A percentile compares a stretch with the other conserved stretches of the same genome.
Conservation (phyloP, 2,888 invertebrate genomes). For the Leucophenga montana region DNA sequence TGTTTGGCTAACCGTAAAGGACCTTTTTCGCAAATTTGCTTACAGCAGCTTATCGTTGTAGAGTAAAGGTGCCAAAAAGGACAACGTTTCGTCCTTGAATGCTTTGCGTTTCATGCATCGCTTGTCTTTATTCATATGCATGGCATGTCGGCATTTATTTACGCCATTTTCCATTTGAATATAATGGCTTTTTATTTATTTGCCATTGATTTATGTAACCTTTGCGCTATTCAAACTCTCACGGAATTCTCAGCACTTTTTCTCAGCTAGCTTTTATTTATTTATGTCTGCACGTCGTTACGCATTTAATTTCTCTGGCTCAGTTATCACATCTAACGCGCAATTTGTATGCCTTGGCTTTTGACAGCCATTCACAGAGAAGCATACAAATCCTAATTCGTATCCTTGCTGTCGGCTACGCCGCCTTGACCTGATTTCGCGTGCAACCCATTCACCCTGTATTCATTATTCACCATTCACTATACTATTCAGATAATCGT, state of each 20-base stretch:
- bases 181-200: slow-evolving; percentile 8
- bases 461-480: no score
- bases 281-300: slow-evolving; percentile 41
- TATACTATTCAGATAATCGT: no score
- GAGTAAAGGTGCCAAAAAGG: background rate
- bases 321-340: background rate
- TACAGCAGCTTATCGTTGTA: slow-evolving; percentile 49
- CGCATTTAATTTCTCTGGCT: slow-evolving; percentile 62
- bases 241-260: no score
- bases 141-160: slow-evolving; percentile 14
- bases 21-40: slow-evolving; percentile 53
- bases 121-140: slow-evolving; percentile 14
- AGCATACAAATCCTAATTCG: no score
- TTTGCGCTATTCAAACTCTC: background rate
- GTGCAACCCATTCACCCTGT: no score
- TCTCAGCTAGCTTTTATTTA: no score
- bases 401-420: no score
- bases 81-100: slow-evolving; percentile 25
- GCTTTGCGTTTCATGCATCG: background rate
- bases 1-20: background rate
- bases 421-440: no score
- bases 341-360: no score
- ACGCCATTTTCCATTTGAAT: slow-evolving; percentile 18
- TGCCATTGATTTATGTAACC: slow-evolving; percentile 26
- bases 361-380: no score